Conservation (phyloP, 2,113 vertebrate genomes). For the Artemisiospiza belli region DNA sequence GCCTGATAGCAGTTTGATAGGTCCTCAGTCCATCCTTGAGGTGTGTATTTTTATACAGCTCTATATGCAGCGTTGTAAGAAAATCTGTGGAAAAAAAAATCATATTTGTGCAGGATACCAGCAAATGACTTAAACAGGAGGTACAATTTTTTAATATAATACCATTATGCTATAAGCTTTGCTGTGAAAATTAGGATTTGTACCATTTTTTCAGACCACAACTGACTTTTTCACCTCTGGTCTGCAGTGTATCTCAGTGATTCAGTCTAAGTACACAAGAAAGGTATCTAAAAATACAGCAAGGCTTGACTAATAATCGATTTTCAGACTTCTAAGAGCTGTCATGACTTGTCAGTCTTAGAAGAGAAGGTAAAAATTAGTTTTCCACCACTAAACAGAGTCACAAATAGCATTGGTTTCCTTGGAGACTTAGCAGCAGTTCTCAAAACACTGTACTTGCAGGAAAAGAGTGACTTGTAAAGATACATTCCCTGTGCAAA, state of each 20-base stretch:
- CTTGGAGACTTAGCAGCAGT: constrained; percentile 70
- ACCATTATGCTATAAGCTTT: constrained; percentile 49
- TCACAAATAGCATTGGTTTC: constrained; percentile 77
- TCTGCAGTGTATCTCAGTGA: constrained; percentile 50
- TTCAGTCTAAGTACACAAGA: constrained; percentile 65
- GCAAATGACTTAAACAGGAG: constrained; percentile 35
- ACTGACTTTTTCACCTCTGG: constrained; percentile 58
- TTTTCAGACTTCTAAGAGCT: constrained; percentile 70
- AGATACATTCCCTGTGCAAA: constrained; percentile 2
- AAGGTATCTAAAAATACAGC: constrained; percentile 72
- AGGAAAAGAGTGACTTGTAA: constrained; percentile 5
- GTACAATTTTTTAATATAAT: constrained; percentile 53
- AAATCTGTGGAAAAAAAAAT: neutral
- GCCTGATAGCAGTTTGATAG: neutral
- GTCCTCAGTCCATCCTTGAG: neutral
- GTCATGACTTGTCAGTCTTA: constrained; percentile 75
- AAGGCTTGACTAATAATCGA: constrained; percentile 74
- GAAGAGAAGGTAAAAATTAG: constrained; percentile 77
- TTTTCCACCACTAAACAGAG: constrained; percentile 63
- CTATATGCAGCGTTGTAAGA: neutral
- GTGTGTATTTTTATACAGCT: constrained; percentile 30
- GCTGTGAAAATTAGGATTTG: constrained; percentile 62
- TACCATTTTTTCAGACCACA: constrained; percentile 29
- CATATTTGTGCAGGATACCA: constrained; percentile 34
- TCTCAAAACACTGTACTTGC: constrained; percentile 18